These are phyloP conservation scores for Lasaia peninsularis DNA, from an alignment of 1,140 invertebrate species.

Conservation along the genomic window DNA sequence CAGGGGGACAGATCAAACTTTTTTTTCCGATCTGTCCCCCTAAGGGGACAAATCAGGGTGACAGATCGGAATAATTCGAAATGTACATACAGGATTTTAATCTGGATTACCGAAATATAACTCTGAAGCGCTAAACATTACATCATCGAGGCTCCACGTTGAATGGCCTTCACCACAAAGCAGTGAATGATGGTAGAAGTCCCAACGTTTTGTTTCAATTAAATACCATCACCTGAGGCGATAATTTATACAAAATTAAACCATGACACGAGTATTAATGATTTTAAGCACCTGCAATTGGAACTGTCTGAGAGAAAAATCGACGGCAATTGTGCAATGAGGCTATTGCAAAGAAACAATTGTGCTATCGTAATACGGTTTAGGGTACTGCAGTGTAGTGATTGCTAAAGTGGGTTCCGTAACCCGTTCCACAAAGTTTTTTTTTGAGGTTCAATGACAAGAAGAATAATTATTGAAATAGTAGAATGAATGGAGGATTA, in stretches of 20 bases:
- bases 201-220: conserved; percentile 30
- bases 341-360: conserved; percentile 19
- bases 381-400: not conserved
- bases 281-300: conserved; percentile 21
- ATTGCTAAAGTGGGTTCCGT: not conserved
- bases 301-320: conserved; percentile 21
- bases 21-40: too few species aligned
- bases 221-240: conserved; percentile 26
- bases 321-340: conserved; percentile 15
- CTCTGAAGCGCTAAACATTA: too few species aligned
- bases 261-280: conserved; percentile 27
- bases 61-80: too few species aligned
- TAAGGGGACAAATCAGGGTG: too few species aligned
- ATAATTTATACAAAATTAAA: conserved; percentile 28
- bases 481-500: too few species aligned
- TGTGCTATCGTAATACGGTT: conserved; percentile 3
- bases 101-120: too few species aligned
- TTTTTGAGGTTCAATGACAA: too few species aligned
- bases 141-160: too few species aligned
- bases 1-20: too few species aligned
- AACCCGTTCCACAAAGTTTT: not conserved
- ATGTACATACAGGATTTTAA: too few species aligned
- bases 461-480: too few species aligned
- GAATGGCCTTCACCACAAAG: conserved; percentile 3
- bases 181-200: conserved; percentile 16